Evolutionary conservation across 2,888 invertebrate species (phyloP).

Genomic region (Caenorhabditis panamensis): DNA sequence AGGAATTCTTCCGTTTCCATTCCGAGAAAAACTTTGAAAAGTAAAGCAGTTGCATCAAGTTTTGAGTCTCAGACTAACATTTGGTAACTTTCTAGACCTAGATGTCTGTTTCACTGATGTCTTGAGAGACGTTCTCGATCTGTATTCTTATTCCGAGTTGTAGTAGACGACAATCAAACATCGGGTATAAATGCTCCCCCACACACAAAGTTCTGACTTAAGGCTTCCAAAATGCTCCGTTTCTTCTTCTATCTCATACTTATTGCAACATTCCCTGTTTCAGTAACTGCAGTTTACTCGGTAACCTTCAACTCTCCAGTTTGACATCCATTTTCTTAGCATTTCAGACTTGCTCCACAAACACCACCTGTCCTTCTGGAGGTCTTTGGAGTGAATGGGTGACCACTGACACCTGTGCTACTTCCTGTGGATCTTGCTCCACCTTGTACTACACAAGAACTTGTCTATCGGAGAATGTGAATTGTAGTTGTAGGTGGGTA

Average conservation of each 20-base stretch:
- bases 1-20: too few species aligned
- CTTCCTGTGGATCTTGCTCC: conserved; percentile 36
- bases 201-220: too few species aligned
- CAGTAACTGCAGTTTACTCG: background rate
- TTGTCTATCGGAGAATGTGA: conserved; percentile 18
- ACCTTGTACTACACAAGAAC: conserved; percentile 18
- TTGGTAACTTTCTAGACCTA: background rate
- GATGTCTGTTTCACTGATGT: conserved; percentile 8
- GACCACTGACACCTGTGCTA: conserved; percentile 13
- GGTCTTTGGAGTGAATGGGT: conserved; percentile 48
- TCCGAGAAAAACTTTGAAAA: too few species aligned
- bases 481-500: conserved; percentile 25
- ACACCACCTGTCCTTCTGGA: conserved; percentile 10
- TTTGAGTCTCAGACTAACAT: too few species aligned
- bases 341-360: conserved; percentile 18
- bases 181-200: too few species aligned
- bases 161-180: background rate
- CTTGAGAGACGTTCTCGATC: background rate
- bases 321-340: background rate
- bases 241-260: background rate
- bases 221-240: background rate
- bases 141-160: background rate
- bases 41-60: too few species aligned
- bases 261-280: background rate
- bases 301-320: background rate